Evolutionary conservation across 37 sponge, comb jelly and placozoan genomes (phyloP), one percentile per base, ranked within the genome.

Genomic region (Ephydatia muelleri): DNA sequence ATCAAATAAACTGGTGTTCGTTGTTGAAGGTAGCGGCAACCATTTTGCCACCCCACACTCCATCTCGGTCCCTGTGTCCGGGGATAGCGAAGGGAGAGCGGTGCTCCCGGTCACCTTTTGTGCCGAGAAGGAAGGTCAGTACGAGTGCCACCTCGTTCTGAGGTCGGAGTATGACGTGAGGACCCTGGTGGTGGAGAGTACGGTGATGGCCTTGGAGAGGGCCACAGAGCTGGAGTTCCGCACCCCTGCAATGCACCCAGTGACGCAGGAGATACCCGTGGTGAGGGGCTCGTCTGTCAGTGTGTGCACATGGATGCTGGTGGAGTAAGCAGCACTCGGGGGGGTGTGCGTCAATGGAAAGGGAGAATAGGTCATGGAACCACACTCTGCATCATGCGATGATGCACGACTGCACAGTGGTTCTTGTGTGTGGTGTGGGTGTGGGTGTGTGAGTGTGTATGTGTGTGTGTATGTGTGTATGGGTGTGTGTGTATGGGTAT

Each of bases 181-280:
- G 72, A 88, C 88, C 79, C 67, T 83, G 37, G 43, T 85, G 16
- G 64, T 96, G n/a, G 96, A 96, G 90, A 68, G 78, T 8, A 93
- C 90, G 8, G 91, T 88, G 30, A 67, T 86, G 40, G 81, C 82
- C 22, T 73, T 65, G 40, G 80, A 76, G 8, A 79, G 76, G 8
- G 67, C 65, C 6, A 88, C 90, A 32, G 84, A 88, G 49, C 76
- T 96, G 31, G 92, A 92, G 79, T 91, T 96, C 64, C 85, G 57
- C 35, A 89, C 90, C 14, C 83, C 88, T 21, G 91, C 96, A 12
- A 73, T 87, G 71, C 91, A 88, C 66, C 84, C 86, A 14, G 72
- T 96, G 23, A 87, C 85, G 3, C 96, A 96, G 81, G 80, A 91
- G 13, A 93, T 96, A 35, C 96, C 96, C 30, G 31, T 96, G 39